phyloP scores from a whole-genome alignment of 2,888 invertebrate species.

The Ochlodes sylvanus region DNA sequence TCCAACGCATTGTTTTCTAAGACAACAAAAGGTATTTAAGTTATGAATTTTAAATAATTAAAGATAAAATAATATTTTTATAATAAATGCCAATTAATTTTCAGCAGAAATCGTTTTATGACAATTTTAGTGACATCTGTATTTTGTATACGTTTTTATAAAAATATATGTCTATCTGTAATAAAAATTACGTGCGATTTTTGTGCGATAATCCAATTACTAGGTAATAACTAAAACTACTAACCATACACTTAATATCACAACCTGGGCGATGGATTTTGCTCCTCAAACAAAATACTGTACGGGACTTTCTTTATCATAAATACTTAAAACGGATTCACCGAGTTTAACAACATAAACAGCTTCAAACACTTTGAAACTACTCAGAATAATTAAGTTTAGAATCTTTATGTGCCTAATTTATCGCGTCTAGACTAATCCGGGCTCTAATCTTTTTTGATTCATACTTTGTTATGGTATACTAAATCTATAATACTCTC shows the following conservation, averaged over 20 bases:
- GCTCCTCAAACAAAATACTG: constrained; percentile 28
- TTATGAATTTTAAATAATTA: too few species aligned
- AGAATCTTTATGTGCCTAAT: not conserved
- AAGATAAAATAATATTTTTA: too few species aligned
- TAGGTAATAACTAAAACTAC: constrained; percentile 24
- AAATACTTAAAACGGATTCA: constrained; percentile 10
- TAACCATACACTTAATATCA: constrained; percentile 56
- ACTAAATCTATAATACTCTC: not conserved
- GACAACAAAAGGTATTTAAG: too few species aligned
- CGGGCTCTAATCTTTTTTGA: not conserved
- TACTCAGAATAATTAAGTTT: not conserved
- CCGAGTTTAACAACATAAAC: not conserved
- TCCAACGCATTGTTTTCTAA: too few species aligned
- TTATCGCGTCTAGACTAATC: not conserved
- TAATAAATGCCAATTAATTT: too few species aligned
- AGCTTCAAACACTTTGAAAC: not conserved
- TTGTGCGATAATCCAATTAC: constrained; percentile 12
- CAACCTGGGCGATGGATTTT: constrained; percentile 48
- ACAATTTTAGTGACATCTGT: too few species aligned
- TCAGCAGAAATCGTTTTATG: too few species aligned
- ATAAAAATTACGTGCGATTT: too few species aligned
- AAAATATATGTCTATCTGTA: not conserved
- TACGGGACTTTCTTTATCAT: constrained; percentile 3
- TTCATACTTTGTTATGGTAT: not conserved
- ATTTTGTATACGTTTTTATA: not conserved